phyloP scores from a whole-genome alignment of 2,888 invertebrate species.

The Stenurella melanura region DNA sequence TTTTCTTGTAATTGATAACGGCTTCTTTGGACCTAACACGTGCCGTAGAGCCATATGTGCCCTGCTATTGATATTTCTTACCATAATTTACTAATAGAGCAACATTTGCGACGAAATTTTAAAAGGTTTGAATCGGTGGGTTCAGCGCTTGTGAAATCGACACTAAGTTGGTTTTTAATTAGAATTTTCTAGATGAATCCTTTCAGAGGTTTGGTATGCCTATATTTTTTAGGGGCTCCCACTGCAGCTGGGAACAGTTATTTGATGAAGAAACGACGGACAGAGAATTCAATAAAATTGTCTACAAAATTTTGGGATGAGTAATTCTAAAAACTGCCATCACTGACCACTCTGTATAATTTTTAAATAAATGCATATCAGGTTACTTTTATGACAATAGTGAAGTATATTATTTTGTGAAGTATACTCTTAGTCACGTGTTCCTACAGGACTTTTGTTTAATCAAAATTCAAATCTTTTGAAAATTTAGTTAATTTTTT shows the following conservation, averaged over 20 bases:
- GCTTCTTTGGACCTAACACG: conserved; percentile 48
- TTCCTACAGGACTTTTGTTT: too few species aligned
- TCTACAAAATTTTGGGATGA: too few species aligned
- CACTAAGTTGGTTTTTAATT: neutral
- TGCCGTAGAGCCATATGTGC: conserved; percentile 40
- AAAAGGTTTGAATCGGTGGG: neutral
- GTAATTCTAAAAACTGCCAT: too few species aligned
- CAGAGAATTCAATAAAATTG: too few species aligned
- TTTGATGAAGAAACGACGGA: neutral
- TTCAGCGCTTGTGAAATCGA: neutral
- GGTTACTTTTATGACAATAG: too few species aligned
- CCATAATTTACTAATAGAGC: conserved; percentile 37
- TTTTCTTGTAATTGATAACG: conserved; percentile 47
- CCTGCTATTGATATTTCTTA: conserved; percentile 34
- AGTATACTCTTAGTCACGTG: too few species aligned
- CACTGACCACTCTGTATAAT: too few species aligned
- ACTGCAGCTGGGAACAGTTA: neutral
- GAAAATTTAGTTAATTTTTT: too few species aligned
- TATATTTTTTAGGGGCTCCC: neutral
- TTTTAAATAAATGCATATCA: too few species aligned
- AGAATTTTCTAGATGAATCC: neutral
- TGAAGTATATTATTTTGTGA: too few species aligned
- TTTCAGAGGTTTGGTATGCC: neutral
- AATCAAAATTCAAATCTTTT: too few species aligned
- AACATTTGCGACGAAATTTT: neutral